phyloP scores from a whole-genome alignment of 2,113 vertebrate genomes.

The Sprattus sprattus region DNA sequence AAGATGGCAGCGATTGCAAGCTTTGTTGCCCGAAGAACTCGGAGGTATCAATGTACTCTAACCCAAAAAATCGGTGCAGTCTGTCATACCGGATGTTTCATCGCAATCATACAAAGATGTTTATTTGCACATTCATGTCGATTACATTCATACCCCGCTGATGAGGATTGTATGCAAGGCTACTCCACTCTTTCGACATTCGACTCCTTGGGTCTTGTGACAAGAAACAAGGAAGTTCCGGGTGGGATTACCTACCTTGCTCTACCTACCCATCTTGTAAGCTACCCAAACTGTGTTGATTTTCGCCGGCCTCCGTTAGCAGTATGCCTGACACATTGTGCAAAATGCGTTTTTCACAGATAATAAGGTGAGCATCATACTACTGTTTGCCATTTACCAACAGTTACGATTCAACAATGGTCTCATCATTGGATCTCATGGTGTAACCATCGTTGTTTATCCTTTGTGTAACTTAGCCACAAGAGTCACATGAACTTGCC shows the following conservation, averaged over 20 bases:
- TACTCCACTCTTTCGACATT: not conserved
- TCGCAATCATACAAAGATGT: not conserved
- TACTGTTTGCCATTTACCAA: not conserved
- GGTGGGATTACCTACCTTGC: not conserved
- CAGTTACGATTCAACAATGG: not conserved
- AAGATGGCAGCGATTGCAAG: not conserved
- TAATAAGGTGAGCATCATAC: not conserved
- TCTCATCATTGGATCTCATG: not conserved
- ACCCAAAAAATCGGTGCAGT: not conserved
- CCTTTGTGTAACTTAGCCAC: not conserved
- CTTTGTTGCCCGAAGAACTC: not conserved
- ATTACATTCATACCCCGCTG: not conserved
- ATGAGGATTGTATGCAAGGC: not conserved
- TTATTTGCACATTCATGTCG: not conserved
- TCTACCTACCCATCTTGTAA: not conserved
- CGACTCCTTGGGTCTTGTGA: not conserved
- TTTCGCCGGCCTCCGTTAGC: not conserved
- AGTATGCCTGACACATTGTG: not conserved
- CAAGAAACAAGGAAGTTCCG: conserved; percentile 11
- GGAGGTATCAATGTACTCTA: not conserved
- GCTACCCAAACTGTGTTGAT: not conserved
- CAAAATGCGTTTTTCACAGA: conserved; percentile 5
- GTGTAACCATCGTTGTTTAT: not conserved
- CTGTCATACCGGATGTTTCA: not conserved
- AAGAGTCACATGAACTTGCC: not conserved